Evolutionary conservation across 2,113 vertebrate species (phyloP), one percentile per base, ranked within the genome.

Genomic region (Hemicordylus capensis): DNA sequence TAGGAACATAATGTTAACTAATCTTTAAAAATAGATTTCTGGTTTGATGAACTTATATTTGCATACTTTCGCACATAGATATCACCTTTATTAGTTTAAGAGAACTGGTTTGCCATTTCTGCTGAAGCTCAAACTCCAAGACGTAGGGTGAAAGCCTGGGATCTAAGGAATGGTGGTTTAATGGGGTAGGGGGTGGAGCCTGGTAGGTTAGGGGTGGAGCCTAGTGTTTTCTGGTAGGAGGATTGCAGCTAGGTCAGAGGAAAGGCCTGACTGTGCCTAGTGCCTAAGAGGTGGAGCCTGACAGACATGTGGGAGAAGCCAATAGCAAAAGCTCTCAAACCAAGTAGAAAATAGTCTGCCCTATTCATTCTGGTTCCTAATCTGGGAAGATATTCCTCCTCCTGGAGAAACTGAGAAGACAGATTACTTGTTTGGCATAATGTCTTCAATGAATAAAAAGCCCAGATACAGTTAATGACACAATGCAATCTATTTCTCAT

Each of bases 381-480:
- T 19, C 15, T 31, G 3, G 24, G 28, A 51, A n/a, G 34, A 10
- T 34, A 48, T 3, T n/a, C 4, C 34, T 37, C n/a, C 24, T 15
- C 51, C 51, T 54, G 12, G 51, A 12, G 48, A 54, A 19, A 70
- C 51, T 56, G 9, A 44, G 69, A n/a, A 14, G 6, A 4, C 67
- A 74, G 90, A 54, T 67, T 61, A 69, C 87, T 86, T 82, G 34
- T 0, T 77, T 75, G 90, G 0, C 75, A 89, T 63, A 19, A 74
- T 73, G 51, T 81, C 88, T 89, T 77, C 82, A 66, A 24, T 54
- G 31, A 80, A 22, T 9, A 34, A 56, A 24, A 89, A 56, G 72
- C 83, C 44, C 19, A 58, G 89, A 10, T 66, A n/a, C n/a, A n/a
- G n/a, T 69, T 78, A 84, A 87, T 91, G 85, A 93, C n/a, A 86